Evolutionary conservation across 2,888 invertebrate species (phyloP).

Genomic region (Xiphydria camelus): DNA sequence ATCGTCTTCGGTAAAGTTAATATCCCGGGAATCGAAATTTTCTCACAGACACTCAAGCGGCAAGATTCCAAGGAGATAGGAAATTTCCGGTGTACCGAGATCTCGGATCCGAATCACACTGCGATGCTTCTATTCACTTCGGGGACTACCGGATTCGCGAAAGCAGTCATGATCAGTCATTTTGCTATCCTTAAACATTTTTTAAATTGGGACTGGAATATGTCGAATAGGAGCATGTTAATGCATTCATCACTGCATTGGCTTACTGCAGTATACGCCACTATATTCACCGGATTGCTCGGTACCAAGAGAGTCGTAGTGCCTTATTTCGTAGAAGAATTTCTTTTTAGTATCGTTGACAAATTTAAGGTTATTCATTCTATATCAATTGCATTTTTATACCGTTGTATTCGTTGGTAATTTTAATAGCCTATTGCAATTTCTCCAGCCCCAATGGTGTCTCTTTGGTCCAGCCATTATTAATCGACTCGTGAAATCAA

Average conservation of each 20-base stretch:
- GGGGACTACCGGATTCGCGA: conserved; percentile 47
- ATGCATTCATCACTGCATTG: conserved; percentile 42
- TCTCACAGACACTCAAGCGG: neutral
- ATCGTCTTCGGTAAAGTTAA: conserved; percentile 8
- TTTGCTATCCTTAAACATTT: no score
- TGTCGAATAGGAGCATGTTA: no score
- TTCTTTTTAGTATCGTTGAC: conserved; percentile 36
- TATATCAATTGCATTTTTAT: neutral
- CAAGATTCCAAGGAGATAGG: neutral
- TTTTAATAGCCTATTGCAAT: neutral
- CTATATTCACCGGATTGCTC: conserved; percentile 17
- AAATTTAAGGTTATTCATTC: conserved; percentile 39
- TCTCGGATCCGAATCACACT: conserved; percentile 22
- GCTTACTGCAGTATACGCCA: conserved; percentile 37
- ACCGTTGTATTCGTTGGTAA: neutral
- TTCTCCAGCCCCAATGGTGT: conserved; percentile 28
- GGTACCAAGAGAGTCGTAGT: conserved; percentile 17
- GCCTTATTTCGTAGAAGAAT: conserved; percentile 33
- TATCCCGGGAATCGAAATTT: neutral
- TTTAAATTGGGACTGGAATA: no score
- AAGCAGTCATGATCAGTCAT: no score
- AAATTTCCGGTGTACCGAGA: conserved; percentile 5
- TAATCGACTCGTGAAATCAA: conserved; percentile 26
- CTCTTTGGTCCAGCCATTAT: conserved; percentile 29
- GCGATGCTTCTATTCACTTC: conserved; percentile 44